Conservation (phyloP, 2,797 vertebrate genomes). For the Lepilemur ruficaudatus region DNA sequence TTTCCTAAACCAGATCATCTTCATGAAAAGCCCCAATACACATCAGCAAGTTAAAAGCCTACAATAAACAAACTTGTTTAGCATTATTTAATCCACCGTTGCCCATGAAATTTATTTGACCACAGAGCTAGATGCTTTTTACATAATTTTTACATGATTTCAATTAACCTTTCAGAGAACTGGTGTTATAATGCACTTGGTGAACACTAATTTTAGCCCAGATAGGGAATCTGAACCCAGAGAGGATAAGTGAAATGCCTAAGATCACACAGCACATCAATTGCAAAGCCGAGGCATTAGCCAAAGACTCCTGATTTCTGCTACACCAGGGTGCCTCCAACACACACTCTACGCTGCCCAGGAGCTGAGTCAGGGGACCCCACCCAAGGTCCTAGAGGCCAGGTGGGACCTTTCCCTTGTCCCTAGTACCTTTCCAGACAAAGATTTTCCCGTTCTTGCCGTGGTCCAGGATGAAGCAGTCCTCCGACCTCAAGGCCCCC, state of each 20-base stretch:
- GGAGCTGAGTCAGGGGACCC: background rate
- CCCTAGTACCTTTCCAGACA: conserved; percentile 95
- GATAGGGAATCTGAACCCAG: background rate
- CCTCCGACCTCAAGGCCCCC: conserved; percentile 91
- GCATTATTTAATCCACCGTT: background rate
- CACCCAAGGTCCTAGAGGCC: background rate
- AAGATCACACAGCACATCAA: background rate
- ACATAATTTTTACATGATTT: background rate
- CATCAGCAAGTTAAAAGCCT: background rate
- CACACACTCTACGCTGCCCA: background rate
- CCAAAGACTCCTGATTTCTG: background rate
- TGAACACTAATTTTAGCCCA: background rate
- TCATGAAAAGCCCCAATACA: background rate
- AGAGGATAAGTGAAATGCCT: background rate
- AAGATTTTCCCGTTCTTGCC: conserved; percentile 96
- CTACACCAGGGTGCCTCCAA: rapidly evolving
- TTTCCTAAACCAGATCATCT: background rate
- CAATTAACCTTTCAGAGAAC: background rate
- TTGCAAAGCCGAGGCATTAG: background rate
- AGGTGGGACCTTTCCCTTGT: rapidly evolving
- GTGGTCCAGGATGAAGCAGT: conserved; percentile 98
- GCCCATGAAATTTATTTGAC: background rate
- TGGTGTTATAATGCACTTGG: background rate
- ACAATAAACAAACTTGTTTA: background rate
- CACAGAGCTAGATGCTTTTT: background rate